Evolutionary conservation across 2,113 vertebrate species (phyloP).

Genomic region (Motacilla alba): DNA sequence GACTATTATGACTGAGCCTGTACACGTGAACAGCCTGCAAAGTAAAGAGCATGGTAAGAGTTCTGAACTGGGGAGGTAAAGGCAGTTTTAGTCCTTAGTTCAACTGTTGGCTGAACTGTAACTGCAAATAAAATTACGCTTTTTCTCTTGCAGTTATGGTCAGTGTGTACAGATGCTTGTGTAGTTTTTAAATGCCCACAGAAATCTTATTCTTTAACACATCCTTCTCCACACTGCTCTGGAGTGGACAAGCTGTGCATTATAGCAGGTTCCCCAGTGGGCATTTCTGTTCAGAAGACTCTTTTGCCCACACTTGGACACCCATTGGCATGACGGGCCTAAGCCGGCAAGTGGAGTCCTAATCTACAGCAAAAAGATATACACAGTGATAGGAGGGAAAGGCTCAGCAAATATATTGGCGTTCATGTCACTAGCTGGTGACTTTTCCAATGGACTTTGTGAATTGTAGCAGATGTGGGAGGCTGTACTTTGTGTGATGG

Average conservation of each 20-base stretch:
- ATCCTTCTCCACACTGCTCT: background rate
- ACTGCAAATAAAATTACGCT: background rate
- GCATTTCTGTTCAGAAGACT: background rate
- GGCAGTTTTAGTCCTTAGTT: background rate
- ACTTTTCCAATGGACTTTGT: background rate
- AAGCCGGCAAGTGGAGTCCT: background rate
- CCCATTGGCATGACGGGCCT: background rate
- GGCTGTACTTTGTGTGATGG: background rate
- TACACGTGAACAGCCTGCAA: background rate
- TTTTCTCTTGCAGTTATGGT: background rate
- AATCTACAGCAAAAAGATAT: background rate
- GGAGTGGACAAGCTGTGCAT: background rate
- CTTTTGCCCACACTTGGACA: background rate
- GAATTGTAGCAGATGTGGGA: background rate
- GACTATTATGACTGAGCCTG: background rate
- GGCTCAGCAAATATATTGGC: background rate
- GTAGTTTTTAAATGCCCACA: background rate
- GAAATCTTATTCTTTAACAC: background rate
- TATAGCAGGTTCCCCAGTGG: background rate
- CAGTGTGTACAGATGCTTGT: background rate
- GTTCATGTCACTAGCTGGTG: background rate
- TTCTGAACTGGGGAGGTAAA: background rate
- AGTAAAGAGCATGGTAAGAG: background rate
- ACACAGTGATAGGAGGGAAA: background rate
- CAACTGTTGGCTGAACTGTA: background rate